A percentile compares a stretch with the other conserved stretches of the same genome.
Conservation (phyloP, 2,113 vertebrate genomes). For the Actinemys pallida region DNA sequence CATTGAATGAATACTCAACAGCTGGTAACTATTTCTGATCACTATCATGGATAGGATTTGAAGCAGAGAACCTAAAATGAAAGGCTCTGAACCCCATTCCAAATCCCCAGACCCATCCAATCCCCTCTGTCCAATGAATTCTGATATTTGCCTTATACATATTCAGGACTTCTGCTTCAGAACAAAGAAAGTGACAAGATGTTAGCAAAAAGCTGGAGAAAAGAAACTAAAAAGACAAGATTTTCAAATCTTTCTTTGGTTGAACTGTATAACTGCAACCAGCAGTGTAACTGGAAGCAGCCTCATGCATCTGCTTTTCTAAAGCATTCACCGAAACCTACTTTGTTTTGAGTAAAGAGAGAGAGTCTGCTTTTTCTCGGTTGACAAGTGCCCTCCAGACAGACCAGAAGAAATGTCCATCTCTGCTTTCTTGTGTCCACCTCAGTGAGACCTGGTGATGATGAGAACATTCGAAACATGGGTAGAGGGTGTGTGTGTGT, state of each 20-base stretch:
- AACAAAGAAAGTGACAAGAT: neutral
- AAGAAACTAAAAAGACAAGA: neutral
- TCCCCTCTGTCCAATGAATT: neutral
- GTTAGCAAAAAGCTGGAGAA: neutral
- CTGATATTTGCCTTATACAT: neutral
- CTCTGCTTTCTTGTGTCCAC: neutral
- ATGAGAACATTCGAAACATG: neutral
- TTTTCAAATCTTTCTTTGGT: neutral
- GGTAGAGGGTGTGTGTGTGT: fast-evolving
- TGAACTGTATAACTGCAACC: neutral
- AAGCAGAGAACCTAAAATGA: neutral
- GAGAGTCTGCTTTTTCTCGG: neutral
- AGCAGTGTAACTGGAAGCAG: neutral
- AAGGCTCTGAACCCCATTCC: neutral
- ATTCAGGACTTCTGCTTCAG: neutral
- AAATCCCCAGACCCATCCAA: neutral
- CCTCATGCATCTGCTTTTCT: neutral
- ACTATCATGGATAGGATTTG: fast-evolving
- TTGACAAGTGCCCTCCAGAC: neutral
- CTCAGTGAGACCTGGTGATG: neutral
- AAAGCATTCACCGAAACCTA: neutral
- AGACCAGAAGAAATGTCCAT: neutral
- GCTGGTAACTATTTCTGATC: neutral
- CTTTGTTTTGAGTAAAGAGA: neutral
- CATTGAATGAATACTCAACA: neutral